Conservation (phyloP, 2,797 vertebrate genomes). For the Dromococcyx pavoninus region DNA sequence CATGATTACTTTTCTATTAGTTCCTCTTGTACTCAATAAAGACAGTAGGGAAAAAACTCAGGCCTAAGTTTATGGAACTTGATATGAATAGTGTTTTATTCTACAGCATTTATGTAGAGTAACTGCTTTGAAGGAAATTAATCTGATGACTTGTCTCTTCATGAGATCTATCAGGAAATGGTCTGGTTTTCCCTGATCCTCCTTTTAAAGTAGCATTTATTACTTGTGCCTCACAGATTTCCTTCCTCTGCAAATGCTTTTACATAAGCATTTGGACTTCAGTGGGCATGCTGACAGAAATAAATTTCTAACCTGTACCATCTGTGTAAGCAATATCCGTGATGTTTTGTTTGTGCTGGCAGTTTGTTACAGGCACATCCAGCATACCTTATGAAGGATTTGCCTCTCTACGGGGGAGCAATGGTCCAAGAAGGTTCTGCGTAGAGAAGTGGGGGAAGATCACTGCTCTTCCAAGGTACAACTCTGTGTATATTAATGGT, state of each 20-base stretch:
- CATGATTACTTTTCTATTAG: background rate
- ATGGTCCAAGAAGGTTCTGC: slow-evolving; percentile 94
- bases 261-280: background rate
- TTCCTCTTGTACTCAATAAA: background rate
- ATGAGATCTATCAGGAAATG: background rate
- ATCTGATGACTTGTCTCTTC: background rate
- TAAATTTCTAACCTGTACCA: background rate
- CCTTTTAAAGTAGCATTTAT: background rate
- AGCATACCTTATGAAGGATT: slow-evolving; percentile 98
- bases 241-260: background rate
- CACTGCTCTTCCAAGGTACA: slow-evolving; percentile 92
- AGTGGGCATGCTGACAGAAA: background rate
- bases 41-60: background rate
- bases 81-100: background rate
- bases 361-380: slow-evolving; percentile 98
- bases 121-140: background rate
- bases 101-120: background rate
- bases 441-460: slow-evolving; percentile 99
- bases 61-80: background rate
- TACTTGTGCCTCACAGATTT: background rate
- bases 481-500: background rate
- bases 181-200: background rate
- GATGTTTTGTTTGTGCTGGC: background rate
- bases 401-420: slow-evolving; percentile 92
- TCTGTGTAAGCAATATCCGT: background rate